phyloP scores from a whole-genome alignment of 2,797 vertebrate species.

The Pachyuromys duprasi region DNA sequence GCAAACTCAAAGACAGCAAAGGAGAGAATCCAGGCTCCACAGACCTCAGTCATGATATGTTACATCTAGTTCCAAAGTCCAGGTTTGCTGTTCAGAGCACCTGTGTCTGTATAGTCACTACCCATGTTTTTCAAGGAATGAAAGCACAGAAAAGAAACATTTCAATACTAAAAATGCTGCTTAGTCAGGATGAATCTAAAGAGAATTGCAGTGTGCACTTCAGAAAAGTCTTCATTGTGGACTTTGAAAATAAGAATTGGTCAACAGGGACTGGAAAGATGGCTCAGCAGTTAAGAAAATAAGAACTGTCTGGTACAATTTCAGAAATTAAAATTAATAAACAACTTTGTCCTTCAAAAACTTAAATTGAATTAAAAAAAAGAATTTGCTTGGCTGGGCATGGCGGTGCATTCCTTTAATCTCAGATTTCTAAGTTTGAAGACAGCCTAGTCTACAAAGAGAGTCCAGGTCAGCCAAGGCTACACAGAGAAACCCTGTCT shows the following conservation, averaged over 20 bases:
- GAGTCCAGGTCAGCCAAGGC: too few relatives aligned
- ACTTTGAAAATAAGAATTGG: constrained; percentile 62
- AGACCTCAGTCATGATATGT: constrained; percentile 68
- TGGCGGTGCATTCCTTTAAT: too few relatives aligned
- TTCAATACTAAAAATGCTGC: constrained; percentile 93
- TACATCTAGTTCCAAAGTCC: constrained; percentile 81
- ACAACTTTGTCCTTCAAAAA: not conserved
- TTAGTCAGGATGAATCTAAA: constrained; percentile 90
- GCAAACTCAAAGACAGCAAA: constrained; percentile 76
- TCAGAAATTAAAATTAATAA: constrained; percentile 62
- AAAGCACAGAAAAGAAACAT: constrained; percentile 90
- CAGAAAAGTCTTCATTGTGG: constrained; percentile 94
- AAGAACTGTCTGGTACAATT: not conserved
- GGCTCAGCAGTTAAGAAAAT: too few relatives aligned
- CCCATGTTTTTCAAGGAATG: constrained; percentile 86
- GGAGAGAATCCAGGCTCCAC: constrained; percentile 54
- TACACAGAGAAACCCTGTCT: too few relatives aligned
- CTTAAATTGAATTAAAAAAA: not conserved
- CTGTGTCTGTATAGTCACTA: constrained; percentile 78
- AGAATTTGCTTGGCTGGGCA: too few relatives aligned
- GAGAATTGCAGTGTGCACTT: constrained; percentile 90
- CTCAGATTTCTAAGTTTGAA: too few relatives aligned
- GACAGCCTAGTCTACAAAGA: too few relatives aligned
- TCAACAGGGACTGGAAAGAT: not conserved
- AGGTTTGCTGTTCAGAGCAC: constrained; percentile 85